Percentiles rank a stretch among this genome's conserved stretches.
phyloP scores from a whole-genome alignment of 2,888 invertebrate genomes.

The Aporophyla nigra region DNA sequence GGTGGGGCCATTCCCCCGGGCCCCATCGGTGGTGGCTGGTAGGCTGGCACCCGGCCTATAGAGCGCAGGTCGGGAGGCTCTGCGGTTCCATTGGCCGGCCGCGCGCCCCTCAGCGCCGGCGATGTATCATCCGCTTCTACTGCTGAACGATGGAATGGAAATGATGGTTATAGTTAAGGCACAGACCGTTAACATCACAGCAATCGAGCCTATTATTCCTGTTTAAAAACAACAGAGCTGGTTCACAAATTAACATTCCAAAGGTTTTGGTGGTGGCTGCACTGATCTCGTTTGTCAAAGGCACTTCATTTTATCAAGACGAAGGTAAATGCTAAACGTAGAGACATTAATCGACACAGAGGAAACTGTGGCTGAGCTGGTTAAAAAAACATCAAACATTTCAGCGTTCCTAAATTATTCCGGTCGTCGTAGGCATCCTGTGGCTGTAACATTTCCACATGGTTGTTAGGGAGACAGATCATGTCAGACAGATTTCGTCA shows the following conservation, averaged over 20 bases:
- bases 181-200: neutral
- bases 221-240: neutral
- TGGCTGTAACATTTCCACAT: neutral
- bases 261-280: neutral
- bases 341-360: neutral
- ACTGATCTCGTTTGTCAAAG: neutral
- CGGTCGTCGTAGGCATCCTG: neutral
- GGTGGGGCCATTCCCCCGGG: conserved; percentile 82
- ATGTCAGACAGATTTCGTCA: too few species aligned
- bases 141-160: conserved; percentile 46
- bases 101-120: conserved; percentile 67
- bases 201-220: neutral
- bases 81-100: conserved; percentile 79
- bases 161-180: neutral
- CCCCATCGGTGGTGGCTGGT: conserved; percentile 89
- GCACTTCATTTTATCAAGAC: neutral
- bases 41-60: conserved; percentile 86
- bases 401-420: neutral
- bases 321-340: neutral
- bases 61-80: conserved; percentile 84
- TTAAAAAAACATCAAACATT: neutral
- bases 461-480: neutral
- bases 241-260: neutral
- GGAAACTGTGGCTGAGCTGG: too few species aligned
- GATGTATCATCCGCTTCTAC: conserved; percentile 77